These are phyloP conservation scores for Sorex araneus DNA, from an alignment of 2,113 vertebrate species.

Conservation along the genomic window DNA sequence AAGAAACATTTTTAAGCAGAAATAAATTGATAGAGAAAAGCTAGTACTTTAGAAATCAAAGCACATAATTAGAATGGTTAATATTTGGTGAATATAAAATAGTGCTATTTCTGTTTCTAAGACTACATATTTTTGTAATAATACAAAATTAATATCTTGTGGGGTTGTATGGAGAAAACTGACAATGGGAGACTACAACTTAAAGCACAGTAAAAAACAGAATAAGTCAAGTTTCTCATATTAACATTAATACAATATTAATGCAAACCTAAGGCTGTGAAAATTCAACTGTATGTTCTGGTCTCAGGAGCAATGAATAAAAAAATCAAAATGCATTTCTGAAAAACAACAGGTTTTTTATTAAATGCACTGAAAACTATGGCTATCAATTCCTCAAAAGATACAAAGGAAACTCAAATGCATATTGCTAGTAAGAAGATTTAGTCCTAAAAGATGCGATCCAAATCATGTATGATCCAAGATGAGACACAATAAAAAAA, in stretches of 20 bases:
- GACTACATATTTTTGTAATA: background rate
- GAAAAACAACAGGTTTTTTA: background rate
- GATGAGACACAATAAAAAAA: too few species aligned
- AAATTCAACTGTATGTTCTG: background rate
- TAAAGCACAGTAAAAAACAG: background rate
- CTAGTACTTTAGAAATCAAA: background rate
- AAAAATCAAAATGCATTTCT: background rate
- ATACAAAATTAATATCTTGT: background rate
- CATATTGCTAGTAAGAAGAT: background rate
- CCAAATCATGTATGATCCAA: too few species aligned
- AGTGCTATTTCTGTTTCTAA: background rate
- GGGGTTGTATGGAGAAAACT: background rate
- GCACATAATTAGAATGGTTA: background rate
- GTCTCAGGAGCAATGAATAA: background rate
- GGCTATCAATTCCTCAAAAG: background rate
- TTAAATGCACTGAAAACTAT: background rate
- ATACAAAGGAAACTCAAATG: background rate
- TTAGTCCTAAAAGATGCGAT: background rate
- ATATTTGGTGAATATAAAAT: background rate
- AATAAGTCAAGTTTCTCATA: background rate
- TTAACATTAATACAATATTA: background rate
- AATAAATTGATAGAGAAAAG: background rate
- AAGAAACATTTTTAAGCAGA: background rate
- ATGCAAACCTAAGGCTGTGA: background rate
- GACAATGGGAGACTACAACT: background rate